A percentile compares a stretch with the other conserved stretches of the same genome.
Evolutionary conservation across 2,888 invertebrate species (phyloP).

Genomic region (Lacanobia wlatinum): DNA sequence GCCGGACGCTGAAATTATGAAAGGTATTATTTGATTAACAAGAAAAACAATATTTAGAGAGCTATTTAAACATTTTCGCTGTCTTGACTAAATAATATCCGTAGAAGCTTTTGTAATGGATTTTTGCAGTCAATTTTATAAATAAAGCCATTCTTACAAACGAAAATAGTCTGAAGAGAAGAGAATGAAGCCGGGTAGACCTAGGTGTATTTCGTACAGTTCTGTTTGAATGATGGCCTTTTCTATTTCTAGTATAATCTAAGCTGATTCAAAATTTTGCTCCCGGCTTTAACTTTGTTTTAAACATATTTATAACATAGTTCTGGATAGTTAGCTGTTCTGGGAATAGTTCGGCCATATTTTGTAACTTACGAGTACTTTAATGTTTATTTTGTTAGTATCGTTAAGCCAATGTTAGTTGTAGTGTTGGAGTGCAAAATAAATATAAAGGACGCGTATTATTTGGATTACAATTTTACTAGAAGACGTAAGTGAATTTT

Average conservation of each 20-base stretch:
- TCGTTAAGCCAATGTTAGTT: background rate
- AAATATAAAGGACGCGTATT: background rate
- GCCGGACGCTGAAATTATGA: background rate
- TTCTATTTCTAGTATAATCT: background rate
- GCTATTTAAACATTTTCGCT: background rate
- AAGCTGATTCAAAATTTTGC: background rate
- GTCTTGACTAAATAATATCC: background rate
- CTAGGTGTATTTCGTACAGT: too few relatives aligned
- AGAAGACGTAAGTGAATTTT: background rate
- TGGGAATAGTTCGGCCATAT: background rate
- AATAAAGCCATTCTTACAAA: background rate
- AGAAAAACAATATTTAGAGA: slow-evolving; percentile 9
- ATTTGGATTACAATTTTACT: background rate
- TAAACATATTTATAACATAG: slow-evolving; percentile 2
- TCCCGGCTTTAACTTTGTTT: slow-evolving; percentile 3
- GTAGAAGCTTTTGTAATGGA: background rate
- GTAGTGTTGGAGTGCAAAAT: background rate
- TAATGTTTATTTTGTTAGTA: slow-evolving; percentile 3
- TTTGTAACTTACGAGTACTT: background rate
- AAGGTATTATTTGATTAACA: background rate
- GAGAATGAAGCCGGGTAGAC: too few relatives aligned
- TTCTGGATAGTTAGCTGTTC: slow-evolving; percentile 1
- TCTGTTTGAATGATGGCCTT: background rate
- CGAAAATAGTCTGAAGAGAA: slow-evolving; percentile 1
- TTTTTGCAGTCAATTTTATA: background rate